phyloP scores from a whole-genome alignment of 2,888 invertebrate species.

The Pristionchus arcanus region DNA sequence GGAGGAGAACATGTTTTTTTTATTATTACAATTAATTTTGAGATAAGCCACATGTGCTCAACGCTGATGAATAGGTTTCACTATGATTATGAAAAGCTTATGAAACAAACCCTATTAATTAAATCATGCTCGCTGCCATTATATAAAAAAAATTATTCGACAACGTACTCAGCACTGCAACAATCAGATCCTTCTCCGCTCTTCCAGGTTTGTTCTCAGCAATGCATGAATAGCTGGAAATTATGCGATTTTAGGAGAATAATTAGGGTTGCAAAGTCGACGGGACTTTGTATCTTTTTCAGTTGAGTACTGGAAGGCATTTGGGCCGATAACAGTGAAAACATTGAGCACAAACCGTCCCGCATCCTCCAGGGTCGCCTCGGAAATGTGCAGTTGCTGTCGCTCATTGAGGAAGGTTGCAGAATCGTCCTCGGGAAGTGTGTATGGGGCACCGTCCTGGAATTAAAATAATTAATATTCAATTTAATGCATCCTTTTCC shows the following conservation, averaged over 20 bases:
- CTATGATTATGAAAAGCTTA: background rate
- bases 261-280: no score
- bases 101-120: no score
- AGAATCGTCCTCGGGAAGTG: conserved; percentile 22
- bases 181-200: conserved; percentile 81
- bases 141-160: background rate
- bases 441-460: conserved; percentile 62
- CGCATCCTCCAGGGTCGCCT: conserved; percentile 59
- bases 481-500: no score
- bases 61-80: background rate
- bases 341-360: conserved; percentile 46
- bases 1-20: background rate
- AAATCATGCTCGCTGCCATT: no score
- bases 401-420: conserved; percentile 68
- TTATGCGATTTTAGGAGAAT: background rate
- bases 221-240: conserved; percentile 82
- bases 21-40: no score
- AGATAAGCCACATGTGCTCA: no score
- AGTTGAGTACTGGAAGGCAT: no score
- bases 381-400: conserved; percentile 71
- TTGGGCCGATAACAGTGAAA: no score
- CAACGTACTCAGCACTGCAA: conserved; percentile 83
- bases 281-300: no score
- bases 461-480: conserved; percentile 41
- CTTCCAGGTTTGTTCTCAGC: conserved; percentile 83